Conservation (phyloP, 1,140 invertebrate species). For the Heliconius nattereri region DNA sequence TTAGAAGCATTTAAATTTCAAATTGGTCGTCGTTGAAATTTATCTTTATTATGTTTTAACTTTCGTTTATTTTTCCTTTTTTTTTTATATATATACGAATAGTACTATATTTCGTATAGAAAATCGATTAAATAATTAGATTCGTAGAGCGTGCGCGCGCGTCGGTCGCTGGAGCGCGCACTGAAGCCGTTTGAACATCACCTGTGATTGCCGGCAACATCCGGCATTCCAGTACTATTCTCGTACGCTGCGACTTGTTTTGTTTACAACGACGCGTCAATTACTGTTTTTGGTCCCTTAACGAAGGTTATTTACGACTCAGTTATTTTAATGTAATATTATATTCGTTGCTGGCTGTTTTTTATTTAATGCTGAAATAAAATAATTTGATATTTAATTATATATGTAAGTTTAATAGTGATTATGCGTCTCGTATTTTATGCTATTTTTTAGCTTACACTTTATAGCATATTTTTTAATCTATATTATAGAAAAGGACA, state of each 20-base stretch:
- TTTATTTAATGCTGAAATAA: not conserved
- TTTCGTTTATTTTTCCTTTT: conserved; percentile 26
- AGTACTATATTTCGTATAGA: conserved; percentile 49
- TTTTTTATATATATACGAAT: conserved; percentile 27
- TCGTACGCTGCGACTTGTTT: conserved; percentile 63
- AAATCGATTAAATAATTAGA: conserved; percentile 40
- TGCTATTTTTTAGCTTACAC: no score
- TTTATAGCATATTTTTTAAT: no score
- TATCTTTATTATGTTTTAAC: not conserved
- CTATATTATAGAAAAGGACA: no score
- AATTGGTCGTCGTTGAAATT: not conserved
- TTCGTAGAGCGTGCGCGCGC: conserved; percentile 42
- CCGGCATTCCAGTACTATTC: conserved; percentile 76
- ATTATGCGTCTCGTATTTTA: no score
- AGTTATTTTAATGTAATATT: conserved; percentile 11
- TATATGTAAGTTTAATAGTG: no score
- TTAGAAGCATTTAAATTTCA: not conserved
- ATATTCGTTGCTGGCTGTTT: not conserved
- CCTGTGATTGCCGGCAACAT: conserved; percentile 64
- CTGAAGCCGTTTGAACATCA: conserved; percentile 46
- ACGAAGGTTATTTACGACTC: conserved; percentile 23
- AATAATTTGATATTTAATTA: no score
- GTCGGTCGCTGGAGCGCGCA: conserved; percentile 42
- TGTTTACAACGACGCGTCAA: conserved; percentile 63
- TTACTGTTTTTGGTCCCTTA: conserved; percentile 56